Evolutionary conservation across 2,797 vertebrate genomes (phyloP), one percentile per base, ranked within the genome.

Genomic region (Geotria australis): DNA sequence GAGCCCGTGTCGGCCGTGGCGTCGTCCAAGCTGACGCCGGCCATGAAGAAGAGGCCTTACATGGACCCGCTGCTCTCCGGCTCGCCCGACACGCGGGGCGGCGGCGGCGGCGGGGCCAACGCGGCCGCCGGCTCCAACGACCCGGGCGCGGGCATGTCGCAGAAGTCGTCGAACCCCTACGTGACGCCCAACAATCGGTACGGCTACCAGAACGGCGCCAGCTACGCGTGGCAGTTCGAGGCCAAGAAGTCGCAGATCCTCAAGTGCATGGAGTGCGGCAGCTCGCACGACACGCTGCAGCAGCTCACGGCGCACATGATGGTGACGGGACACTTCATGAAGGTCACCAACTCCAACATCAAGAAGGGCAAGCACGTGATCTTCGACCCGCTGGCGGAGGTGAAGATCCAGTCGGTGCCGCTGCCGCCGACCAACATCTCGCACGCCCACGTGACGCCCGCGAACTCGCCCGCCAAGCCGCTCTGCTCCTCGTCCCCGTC

Each of bases 221-320:
- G 89, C 69, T 98, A 98, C 64, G 93, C 89, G 48, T 98, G 89
- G 89, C 89, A 98, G 70, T 98, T 98, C 53, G 89, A 98, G 70
- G 86, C 89, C 48, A 78, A 88, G 57, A 98, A 98, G 67, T 85
- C 89, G 47, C 89, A 98, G 69, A 98, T 98, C 71, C 76, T 98
- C 47, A 98, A 98, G 70, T 98, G 89, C 70, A 98, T 98, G 89
- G 89, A 98, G 65, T 98, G 89, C 7, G 89, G 89, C 60, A 96
- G 89, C 70, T 95, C 88, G 48, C 89, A 96, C 46, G 89, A 98
- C 62, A 95, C 89, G 59, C 68, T 98, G 73, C 89, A 98, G 66
- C 89, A 98, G 68, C 79, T 98, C 61, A 98, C 89, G 1, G 85
- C 89, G 63, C 89, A 98, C 65, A 98, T 98, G 89, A 98, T 98